Evolutionary conservation across 92 coral and sea anemone species (phyloP).

Genomic region (Phymanthus crucifer): DNA sequence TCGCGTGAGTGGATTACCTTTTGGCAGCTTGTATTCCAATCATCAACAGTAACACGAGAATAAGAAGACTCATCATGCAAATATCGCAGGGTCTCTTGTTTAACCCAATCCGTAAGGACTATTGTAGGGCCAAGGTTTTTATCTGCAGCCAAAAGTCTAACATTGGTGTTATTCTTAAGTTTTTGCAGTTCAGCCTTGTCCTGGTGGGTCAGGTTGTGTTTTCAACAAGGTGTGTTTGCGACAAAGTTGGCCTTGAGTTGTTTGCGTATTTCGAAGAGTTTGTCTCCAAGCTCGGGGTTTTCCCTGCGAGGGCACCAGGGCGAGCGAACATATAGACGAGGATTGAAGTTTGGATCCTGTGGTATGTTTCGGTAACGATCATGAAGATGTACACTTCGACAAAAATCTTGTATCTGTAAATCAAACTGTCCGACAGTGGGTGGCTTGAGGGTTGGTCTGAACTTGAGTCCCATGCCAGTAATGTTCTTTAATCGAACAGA

Average conservation of each 20-base stretch:
- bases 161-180: too few species aligned
- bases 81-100: too few species aligned
- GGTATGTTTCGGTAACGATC: constrained; percentile 28
- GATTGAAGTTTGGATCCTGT: constrained; percentile 36
- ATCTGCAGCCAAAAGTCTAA: neutral
- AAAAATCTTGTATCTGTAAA: constrained; percentile 48
- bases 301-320: constrained; percentile 34
- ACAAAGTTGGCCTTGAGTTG: too few species aligned
- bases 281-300: constrained; percentile 50
- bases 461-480: constrained; percentile 50
- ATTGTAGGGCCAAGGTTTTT: too few species aligned
- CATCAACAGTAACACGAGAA: neutral
- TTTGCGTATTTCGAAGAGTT: constrained; percentile 42
- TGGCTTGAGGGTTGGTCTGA: constrained; percentile 57
- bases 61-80: neutral
- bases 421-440: constrained; percentile 52
- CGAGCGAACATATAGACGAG: constrained; percentile 28
- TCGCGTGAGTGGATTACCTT: constrained; percentile 16
- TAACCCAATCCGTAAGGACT: too few species aligned
- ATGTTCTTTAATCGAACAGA: constrained; percentile 36
- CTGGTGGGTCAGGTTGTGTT: too few species aligned
- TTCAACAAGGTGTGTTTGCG: too few species aligned
- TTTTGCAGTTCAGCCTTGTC: too few species aligned
- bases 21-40: neutral
- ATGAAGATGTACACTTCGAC: constrained; percentile 44